Conservation (phyloP, 2,888 invertebrate species). For the Parnassius glacialis region DNA sequence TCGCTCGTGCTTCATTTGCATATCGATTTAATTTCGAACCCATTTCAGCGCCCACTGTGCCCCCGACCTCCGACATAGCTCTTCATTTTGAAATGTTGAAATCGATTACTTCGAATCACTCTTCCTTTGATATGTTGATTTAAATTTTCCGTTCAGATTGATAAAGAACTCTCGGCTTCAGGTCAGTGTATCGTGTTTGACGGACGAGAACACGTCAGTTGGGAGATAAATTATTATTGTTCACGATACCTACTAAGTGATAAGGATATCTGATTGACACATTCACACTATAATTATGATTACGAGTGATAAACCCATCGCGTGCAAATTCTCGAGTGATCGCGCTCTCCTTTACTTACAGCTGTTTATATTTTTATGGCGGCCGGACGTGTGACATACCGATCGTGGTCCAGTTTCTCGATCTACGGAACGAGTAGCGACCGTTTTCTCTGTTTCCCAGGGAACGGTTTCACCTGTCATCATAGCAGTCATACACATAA, state of each 20-base stretch:
- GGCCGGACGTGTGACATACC: conserved; percentile 48
- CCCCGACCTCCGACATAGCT: conserved; percentile 67
- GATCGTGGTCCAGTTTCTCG: conserved; percentile 46
- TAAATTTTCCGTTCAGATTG: conserved; percentile 57
- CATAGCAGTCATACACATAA: conserved; percentile 61
- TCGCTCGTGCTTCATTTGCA: conserved; percentile 69
- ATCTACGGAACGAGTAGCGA: conserved; percentile 58
- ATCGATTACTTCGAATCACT: conserved; percentile 65
- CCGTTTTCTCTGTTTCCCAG: conserved; percentile 56
- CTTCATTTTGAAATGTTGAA: conserved; percentile 70
- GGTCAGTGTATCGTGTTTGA: conserved; percentile 58
- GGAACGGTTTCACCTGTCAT: conserved; percentile 70
- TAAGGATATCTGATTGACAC: conserved; percentile 72
- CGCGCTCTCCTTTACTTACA: conserved; percentile 51
- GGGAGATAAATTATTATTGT: conserved; percentile 62
- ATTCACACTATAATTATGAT: conserved; percentile 76
- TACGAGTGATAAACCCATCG: conserved; percentile 58
- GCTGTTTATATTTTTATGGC: conserved; percentile 57
- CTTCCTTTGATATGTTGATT: conserved; percentile 11
- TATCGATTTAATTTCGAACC: conserved; percentile 75
- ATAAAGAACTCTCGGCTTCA: conserved; percentile 59
- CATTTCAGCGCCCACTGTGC: conserved; percentile 73
- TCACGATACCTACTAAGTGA: conserved; percentile 66
- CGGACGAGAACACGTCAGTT: conserved; percentile 36
- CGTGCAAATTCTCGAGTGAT: conserved; percentile 45